These are phyloP conservation scores for Okamejei kenojei DNA, from an alignment of 2,797 vertebrate species.

Conservation along the genomic window DNA sequence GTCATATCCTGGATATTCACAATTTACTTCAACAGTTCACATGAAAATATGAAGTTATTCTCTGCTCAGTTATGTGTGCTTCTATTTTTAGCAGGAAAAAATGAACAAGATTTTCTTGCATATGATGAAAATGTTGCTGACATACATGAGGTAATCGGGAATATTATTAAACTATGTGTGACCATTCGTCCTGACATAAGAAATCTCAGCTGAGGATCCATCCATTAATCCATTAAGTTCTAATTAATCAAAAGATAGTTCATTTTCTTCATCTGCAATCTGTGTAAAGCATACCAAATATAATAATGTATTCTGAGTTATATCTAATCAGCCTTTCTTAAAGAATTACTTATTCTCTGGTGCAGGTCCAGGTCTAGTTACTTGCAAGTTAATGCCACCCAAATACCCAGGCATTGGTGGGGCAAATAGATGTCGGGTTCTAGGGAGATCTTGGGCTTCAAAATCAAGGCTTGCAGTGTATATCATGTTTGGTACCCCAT, in stretches of 20 bases:
- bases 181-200: too few relatives aligned
- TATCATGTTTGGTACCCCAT: not conserved
- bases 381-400: not conserved
- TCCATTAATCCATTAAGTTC: not conserved
- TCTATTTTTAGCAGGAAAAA: not conserved
- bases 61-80: not conserved
- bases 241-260: not conserved
- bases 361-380: not conserved
- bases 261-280: not conserved
- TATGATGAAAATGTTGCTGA: not conserved
- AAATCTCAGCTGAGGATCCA: not conserved
- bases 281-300: too few relatives aligned
- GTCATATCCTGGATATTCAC: not conserved
- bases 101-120: not conserved
- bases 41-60: not conserved
- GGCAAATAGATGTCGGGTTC: not conserved
- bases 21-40: not conserved
- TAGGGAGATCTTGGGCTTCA: not conserved
- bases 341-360: not conserved
- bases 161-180: not conserved
- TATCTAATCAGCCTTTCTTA: not conserved
- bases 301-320: too few relatives aligned
- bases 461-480: not conserved
- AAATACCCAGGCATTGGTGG: not conserved
- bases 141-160: not conserved